Conservation (phyloP, 2,113 vertebrate genomes). For the Pygathrix nemaeus region DNA sequence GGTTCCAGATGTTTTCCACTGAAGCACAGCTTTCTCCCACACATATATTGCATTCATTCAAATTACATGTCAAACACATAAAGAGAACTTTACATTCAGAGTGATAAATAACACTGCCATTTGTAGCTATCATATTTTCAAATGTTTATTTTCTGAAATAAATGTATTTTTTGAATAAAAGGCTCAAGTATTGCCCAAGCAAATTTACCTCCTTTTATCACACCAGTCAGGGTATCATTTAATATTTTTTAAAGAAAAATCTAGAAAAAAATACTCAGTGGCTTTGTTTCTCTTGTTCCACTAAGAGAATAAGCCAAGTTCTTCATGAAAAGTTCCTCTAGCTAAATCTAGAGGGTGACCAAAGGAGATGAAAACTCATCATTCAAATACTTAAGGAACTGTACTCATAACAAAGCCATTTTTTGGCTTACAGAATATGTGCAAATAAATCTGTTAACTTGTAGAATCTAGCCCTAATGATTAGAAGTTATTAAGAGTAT, state of each 20-base stretch:
- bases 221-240: background rate
- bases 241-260: background rate
- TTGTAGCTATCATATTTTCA: background rate
- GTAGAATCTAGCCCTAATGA: background rate
- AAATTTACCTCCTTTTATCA: conserved; percentile 5
- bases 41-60: background rate
- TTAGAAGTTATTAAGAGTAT: background rate
- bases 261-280: background rate
- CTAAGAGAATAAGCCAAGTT: background rate
- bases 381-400: background rate
- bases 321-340: background rate
- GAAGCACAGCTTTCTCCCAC: background rate
- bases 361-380: background rate
- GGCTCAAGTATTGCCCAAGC: background rate
- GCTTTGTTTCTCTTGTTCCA: background rate
- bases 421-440: background rate
- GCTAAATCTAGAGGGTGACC: background rate
- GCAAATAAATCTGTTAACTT: background rate
- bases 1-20: background rate
- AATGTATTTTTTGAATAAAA: conserved; percentile 23
- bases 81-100: background rate
- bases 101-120: background rate
- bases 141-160: conserved; percentile 15
- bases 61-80: background rate
- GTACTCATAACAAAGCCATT: background rate